These are phyloP conservation scores for Whitmania pigra DNA, from an alignment of 1,140 invertebrate genomes.

Conservation along the genomic window DNA sequence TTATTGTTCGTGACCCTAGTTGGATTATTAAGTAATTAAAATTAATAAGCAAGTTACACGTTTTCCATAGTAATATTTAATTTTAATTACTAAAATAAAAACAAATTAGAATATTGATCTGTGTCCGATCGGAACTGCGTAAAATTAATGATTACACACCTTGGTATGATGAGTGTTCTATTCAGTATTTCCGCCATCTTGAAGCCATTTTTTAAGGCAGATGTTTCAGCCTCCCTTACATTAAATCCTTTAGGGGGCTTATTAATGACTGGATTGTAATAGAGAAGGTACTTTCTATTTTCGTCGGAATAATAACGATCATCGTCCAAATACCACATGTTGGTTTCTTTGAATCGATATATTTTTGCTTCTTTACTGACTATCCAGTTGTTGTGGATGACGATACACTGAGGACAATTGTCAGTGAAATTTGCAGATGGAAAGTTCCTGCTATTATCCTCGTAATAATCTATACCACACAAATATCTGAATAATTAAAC, in stretches of 20 bases:
- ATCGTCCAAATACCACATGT: background rate
- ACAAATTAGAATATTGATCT: no score
- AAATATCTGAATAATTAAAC: background rate
- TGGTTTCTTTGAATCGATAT: background rate
- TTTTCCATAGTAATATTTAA: no score
- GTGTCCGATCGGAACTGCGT: no score
- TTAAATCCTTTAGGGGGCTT: background rate
- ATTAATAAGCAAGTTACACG: no score
- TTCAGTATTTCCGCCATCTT: constrained; percentile 17
- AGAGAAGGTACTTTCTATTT: constrained; percentile 2
- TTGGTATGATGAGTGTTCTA: constrained; percentile 18
- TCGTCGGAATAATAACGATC: background rate
- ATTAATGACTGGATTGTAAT: constrained; percentile 1
- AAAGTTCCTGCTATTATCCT: background rate
- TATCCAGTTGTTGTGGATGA: constrained; percentile 17
- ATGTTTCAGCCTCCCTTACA: background rate
- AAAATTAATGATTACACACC: background rate
- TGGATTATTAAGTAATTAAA: no score
- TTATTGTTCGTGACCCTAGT: no score
- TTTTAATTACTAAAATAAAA: no score
- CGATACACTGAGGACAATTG: background rate
- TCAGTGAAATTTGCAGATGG: background rate
- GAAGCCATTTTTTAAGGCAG: constrained; percentile 7
- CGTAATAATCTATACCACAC: background rate
- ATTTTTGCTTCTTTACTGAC: constrained; percentile 1